Conservation (phyloP, 1,140 invertebrate genomes). For the Drosophila sproati region DNA sequence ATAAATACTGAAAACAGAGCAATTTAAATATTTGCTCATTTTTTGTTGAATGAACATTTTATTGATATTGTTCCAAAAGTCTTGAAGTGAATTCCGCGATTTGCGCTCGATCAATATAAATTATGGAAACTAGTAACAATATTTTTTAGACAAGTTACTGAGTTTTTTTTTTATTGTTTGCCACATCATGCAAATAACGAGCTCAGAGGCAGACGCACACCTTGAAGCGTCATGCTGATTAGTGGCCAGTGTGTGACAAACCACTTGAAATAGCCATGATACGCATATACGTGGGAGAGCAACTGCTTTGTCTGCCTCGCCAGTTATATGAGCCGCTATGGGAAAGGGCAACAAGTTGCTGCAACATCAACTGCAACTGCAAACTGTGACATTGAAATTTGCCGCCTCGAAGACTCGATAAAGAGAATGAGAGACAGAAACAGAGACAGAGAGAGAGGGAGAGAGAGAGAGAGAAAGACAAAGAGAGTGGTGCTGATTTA, state of each 20-base stretch:
- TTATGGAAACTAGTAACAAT: no score
- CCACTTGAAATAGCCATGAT: conserved; percentile 4
- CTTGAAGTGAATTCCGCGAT: no score
- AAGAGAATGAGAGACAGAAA: not conserved
- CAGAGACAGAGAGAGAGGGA: not conserved
- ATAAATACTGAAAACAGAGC: no score
- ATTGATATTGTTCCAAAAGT: no score
- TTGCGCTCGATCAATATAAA: no score
- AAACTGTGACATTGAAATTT: conserved; percentile 42
- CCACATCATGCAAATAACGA: not conserved
- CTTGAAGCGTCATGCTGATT: conserved; percentile 21
- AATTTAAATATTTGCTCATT: no score
- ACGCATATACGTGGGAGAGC: not conserved
- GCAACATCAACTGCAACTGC: conserved; percentile 12
- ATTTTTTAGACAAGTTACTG: no score
- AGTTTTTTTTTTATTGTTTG: no score
- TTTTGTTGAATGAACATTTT: no score
- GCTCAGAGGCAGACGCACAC: not conserved
- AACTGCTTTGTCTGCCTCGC: not conserved
- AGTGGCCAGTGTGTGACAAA: conserved; percentile 19
- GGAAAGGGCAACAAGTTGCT: conserved; percentile 40
- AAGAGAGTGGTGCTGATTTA: conserved; percentile 54
- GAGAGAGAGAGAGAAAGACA: not conserved
- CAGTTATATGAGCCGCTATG: conserved; percentile 11
- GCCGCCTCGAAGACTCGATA: not conserved